Conservation (phyloP, 1,140 invertebrate genomes). For the Euura saliciscinereae region DNA sequence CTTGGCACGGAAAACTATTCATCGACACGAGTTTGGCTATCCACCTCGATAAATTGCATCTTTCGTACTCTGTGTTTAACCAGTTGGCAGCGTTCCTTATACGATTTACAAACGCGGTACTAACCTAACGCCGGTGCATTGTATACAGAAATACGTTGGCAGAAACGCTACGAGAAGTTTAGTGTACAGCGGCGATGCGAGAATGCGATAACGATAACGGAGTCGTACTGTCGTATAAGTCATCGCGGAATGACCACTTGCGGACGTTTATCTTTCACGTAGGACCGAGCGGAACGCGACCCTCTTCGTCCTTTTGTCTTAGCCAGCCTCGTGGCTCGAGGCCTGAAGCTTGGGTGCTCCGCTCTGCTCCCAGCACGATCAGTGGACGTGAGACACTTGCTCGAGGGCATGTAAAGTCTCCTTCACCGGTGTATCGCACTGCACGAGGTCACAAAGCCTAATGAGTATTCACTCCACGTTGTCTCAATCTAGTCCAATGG, state of each 20-base stretch:
- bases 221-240: conserved; percentile 1
- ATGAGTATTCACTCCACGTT: background rate
- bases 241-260: conserved; percentile 6
- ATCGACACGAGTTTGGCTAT: background rate
- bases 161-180: background rate
- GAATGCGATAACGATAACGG: background rate
- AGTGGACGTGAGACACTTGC: background rate
- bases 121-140: background rate
- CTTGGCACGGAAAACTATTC: background rate
- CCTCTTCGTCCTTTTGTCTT: background rate
- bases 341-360: too few species aligned
- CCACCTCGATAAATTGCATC: too few species aligned
- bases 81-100: too few species aligned
- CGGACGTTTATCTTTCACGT: conserved; percentile 2
- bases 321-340: background rate
- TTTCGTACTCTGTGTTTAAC: too few species aligned
- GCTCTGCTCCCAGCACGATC: background rate
- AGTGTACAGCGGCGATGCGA: background rate
- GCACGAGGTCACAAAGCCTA: too few species aligned
- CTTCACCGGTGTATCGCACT: too few species aligned
- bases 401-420: background rate
- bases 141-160: background rate
- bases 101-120: too few species aligned
- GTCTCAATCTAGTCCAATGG: background rate
- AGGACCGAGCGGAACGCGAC: background rate